These are phyloP conservation scores for Plutomurus gul DNA, from an alignment of 1,140 invertebrate genomes.

Conservation along the genomic window DNA sequence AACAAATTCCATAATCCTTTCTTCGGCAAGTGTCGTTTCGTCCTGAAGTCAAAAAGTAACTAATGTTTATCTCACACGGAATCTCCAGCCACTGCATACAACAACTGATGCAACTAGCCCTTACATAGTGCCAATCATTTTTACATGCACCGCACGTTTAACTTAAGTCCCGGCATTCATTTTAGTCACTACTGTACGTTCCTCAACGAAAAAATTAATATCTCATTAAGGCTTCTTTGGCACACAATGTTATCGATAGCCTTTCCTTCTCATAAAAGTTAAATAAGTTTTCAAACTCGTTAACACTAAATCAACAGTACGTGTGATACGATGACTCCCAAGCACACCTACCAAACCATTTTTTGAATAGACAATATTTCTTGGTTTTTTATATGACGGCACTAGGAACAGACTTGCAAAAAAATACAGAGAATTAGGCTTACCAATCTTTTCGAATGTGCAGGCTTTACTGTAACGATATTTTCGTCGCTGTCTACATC, in stretches of 20 bases:
- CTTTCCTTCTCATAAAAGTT: too few relatives aligned
- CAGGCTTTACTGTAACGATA: not conserved
- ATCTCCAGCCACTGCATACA: not conserved
- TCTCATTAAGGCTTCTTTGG: too few relatives aligned
- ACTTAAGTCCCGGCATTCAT: not conserved
- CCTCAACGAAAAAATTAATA: too few relatives aligned
- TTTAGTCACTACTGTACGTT: too few relatives aligned
- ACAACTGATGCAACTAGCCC: not conserved
- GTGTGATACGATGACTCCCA: too few relatives aligned
- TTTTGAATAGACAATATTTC: too few relatives aligned
- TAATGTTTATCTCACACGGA: not conserved
- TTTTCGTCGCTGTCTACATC: not conserved
- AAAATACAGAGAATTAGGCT: not conserved
- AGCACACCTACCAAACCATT: too few relatives aligned
- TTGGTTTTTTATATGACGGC: too few relatives aligned
- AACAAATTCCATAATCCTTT: constrained; percentile 43
- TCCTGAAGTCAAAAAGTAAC: constrained; percentile 8
- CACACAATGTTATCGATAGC: too few relatives aligned
- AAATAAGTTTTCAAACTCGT: too few relatives aligned
- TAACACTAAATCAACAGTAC: too few relatives aligned
- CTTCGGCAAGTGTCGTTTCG: constrained; percentile 30
- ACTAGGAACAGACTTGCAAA: not conserved
- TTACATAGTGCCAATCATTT: not conserved
- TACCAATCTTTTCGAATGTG: not conserved
- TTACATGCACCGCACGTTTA: not conserved